Conservation (phyloP, 2,888 invertebrate genomes). For the Drosophila infuscata region DNA sequence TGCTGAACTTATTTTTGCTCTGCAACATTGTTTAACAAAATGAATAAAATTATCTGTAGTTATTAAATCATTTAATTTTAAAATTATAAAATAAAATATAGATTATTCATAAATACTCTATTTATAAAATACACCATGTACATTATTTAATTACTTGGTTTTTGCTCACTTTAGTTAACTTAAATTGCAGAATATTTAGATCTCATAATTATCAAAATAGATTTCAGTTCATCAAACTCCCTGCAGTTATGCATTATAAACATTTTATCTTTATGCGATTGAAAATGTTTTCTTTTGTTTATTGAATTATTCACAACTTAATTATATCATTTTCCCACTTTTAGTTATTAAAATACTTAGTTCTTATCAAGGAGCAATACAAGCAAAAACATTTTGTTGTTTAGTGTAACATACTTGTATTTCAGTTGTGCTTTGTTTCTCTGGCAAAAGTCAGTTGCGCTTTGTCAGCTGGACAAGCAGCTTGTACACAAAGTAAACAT, state of each 20-base stretch:
- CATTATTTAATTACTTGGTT: background rate
- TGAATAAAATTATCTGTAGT: background rate
- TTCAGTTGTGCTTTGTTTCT: background rate
- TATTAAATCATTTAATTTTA: background rate
- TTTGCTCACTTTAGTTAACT: background rate
- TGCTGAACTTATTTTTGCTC: no score
- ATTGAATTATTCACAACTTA: background rate
- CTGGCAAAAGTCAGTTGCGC: constrained; percentile 8
- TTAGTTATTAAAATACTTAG: background rate
- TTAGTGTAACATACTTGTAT: background rate
- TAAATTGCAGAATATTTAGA: background rate
- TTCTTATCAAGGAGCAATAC: background rate
- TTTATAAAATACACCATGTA: background rate
- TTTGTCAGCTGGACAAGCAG: constrained; percentile 16
- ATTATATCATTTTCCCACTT: background rate
- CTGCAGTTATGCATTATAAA: background rate
- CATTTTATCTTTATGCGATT: background rate
- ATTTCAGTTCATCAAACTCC: background rate
- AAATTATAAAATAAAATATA: background rate
- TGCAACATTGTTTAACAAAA: background rate
- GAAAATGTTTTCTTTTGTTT: background rate
- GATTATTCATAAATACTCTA: background rate
- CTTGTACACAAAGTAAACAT: constrained; percentile 6
- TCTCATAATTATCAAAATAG: background rate
- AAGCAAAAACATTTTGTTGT: background rate